Evolutionary conservation across 2,113 vertebrate species (phyloP).

Genomic region (Lanius collurio): DNA sequence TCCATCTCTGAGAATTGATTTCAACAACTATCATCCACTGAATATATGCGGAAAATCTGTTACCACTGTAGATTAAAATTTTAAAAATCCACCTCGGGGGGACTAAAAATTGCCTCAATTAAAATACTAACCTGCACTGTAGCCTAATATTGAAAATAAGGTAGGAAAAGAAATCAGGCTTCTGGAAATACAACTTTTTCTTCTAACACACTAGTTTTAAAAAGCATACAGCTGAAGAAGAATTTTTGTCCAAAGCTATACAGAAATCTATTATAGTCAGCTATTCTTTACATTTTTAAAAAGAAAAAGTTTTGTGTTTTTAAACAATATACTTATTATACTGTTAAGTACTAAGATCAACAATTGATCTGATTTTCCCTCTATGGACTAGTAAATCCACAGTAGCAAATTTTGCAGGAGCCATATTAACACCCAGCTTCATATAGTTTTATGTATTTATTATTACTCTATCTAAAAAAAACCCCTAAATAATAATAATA

Average conservation of each 20-base stretch:
- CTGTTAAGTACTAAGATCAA: background rate
- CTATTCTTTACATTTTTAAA: background rate
- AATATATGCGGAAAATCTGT: background rate
- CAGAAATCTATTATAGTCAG: background rate
- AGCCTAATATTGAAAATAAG: slow-evolving; percentile 16
- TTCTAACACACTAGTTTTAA: background rate
- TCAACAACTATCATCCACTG: background rate
- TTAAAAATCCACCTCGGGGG: background rate
- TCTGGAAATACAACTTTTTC: background rate
- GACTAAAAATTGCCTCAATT: background rate
- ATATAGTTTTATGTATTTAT: background rate
- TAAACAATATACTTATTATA: background rate
- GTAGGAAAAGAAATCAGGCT: background rate
- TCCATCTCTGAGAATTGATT: slow-evolving; percentile 37
- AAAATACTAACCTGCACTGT: background rate
- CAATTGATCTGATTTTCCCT: background rate
- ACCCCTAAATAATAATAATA: background rate
- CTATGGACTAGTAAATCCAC: background rate
- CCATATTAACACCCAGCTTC: slow-evolving; percentile 31
- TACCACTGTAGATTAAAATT: background rate
- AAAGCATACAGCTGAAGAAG: background rate
- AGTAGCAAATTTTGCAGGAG: slow-evolving; percentile 31
- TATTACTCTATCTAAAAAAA: background rate
- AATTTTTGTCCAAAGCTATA: background rate
- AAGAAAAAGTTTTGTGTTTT: background rate